These are phyloP conservation scores for Trichoplusia ni DNA, from an alignment of 1,140 invertebrate species.

Conservation along the genomic window DNA sequence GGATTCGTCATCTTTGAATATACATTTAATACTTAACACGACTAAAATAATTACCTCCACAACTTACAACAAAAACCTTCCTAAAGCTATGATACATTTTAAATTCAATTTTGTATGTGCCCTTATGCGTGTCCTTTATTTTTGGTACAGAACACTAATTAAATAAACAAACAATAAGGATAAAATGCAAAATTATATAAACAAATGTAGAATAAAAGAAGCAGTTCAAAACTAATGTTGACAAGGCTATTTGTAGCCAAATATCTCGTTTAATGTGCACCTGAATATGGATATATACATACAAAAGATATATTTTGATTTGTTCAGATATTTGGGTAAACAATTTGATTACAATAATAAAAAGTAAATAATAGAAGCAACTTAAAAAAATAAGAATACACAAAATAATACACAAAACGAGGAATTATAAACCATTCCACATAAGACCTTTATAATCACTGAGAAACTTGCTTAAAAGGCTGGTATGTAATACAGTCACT, in stretches of 20 bases:
- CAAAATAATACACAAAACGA: conserved; percentile 21
- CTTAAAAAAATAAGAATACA: neutral
- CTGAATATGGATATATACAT: neutral
- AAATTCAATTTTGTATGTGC: neutral
- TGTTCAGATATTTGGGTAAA: neutral
- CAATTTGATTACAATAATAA: neutral
- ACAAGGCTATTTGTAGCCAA: too few species aligned
- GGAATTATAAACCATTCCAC: conserved; percentile 19
- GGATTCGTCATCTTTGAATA: neutral
- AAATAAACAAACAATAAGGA: neutral
- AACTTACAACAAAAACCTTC: conserved; percentile 4
- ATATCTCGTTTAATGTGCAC: neutral
- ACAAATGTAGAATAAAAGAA: neutral
- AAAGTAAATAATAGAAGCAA: neutral
- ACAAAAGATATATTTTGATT: neutral
- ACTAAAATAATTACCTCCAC: conserved; percentile 14
- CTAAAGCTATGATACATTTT: conserved; percentile 12
- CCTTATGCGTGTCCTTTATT: neutral
- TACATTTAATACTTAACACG: conserved; percentile 17
- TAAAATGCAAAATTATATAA: neutral
- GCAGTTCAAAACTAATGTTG: too few species aligned
- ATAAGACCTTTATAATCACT: conserved; percentile 19
- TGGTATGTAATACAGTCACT: too few species aligned
- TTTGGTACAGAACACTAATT: conserved; percentile 13
- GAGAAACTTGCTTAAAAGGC: neutral